A percentile compares a stretch with the other conserved stretches of the same genome.
Conservation (phyloP, 2,888 invertebrate species). For the Leptinotarsa juncta region DNA sequence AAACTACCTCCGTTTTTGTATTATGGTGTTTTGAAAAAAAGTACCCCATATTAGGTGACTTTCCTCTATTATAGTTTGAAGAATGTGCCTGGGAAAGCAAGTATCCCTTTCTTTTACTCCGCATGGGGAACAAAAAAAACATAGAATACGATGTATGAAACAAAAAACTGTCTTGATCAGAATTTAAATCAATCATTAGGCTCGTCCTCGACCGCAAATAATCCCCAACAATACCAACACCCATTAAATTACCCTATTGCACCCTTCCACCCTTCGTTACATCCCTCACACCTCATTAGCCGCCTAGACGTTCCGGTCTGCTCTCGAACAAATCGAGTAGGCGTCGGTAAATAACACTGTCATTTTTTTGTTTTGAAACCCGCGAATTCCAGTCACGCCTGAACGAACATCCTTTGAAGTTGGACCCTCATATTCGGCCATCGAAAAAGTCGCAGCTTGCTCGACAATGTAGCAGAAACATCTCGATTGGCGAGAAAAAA, state of each 20-base stretch:
- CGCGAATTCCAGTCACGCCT: not conserved
- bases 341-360: not conserved
- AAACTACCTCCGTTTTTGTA: too few relatives aligned
- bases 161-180: not conserved
- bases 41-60: too few relatives aligned
- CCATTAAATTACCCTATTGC: constrained; percentile 9
- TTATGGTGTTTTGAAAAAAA: too few relatives aligned
- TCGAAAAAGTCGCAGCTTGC: not conserved
- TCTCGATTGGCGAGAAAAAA: constrained; percentile 4
- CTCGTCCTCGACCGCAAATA: not conserved
- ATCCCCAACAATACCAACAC: constrained; percentile 2
- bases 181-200: not conserved
- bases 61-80: too few relatives aligned
- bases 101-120: too few relatives aligned
- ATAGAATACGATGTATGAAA: too few relatives aligned
- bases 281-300: constrained; percentile 7
- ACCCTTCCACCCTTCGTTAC: constrained; percentile 14
- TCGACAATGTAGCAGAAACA: not conserved
- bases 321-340: constrained; percentile 8
- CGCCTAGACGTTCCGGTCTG: constrained; percentile 1
- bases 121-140: too few relatives aligned
- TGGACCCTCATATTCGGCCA: not conserved
- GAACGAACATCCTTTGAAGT: constrained; percentile 11
- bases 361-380: not conserved
- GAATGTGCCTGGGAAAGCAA: too few relatives aligned